Evolutionary conservation across 2,888 invertebrate species (phyloP).

Genomic region (Melieria omissa): DNA sequence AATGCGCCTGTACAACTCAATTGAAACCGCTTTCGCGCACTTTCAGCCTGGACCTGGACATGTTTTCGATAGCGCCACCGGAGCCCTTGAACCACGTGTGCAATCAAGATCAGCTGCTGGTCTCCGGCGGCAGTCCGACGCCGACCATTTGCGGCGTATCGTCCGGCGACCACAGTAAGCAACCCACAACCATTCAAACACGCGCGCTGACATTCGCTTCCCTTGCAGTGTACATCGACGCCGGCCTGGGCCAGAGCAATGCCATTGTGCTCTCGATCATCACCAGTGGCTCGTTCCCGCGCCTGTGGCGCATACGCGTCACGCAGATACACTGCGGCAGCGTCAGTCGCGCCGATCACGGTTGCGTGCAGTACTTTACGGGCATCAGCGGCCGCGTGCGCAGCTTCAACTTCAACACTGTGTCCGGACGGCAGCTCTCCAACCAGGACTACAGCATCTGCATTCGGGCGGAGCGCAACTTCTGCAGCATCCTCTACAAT

Average conservation of each 20-base stretch:
- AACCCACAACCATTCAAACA: too few species aligned
- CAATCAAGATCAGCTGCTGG: constrained; percentile 85
- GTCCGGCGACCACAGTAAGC: constrained; percentile 81
- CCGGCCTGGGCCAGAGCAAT: constrained; percentile 75
- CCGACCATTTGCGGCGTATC: constrained; percentile 85
- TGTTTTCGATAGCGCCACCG: constrained; percentile 81
- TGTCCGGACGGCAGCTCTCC: constrained; percentile 80
- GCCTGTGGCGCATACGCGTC: constrained; percentile 84
- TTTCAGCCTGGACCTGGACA: constrained; percentile 79
- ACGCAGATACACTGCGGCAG: constrained; percentile 84
- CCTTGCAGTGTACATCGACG: constrained; percentile 83
- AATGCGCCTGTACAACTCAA: too few species aligned
- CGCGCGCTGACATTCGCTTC: neutral
- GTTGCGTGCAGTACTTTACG: constrained; percentile 65
- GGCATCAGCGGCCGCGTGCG: constrained; percentile 84
- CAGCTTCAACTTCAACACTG: constrained; percentile 86
- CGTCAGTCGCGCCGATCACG: constrained; percentile 71
- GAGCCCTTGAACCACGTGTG: constrained; percentile 82
- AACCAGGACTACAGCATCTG: constrained; percentile 92
- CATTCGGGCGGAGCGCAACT: constrained; percentile 84
- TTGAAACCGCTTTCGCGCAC: too few species aligned
- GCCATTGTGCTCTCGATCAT: constrained; percentile 85
- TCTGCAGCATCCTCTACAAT: constrained; percentile 87
- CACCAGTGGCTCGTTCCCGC: constrained; percentile 80
- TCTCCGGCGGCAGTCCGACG: constrained; percentile 83